Percentiles rank a stretch among this genome's conserved stretches.
phyloP scores from a whole-genome alignment of 35 echinoderm and acorn worm species.

The Strongylocentrotus purpuratus region DNA sequence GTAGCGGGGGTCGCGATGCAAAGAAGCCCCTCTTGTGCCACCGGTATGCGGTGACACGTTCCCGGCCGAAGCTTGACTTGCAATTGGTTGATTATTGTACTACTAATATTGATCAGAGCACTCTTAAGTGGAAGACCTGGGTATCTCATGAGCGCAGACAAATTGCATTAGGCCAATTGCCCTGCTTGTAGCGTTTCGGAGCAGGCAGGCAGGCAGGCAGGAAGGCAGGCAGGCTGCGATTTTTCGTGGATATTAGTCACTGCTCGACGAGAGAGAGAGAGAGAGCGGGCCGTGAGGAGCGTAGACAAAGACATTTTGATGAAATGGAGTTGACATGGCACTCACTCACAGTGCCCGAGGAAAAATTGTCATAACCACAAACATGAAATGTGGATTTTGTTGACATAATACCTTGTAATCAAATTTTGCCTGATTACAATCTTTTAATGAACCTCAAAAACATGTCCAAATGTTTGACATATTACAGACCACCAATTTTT shows the following conservation, averaged over 20 bases:
- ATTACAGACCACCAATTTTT: no score
- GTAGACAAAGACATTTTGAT: background rate
- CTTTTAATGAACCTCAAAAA: background rate
- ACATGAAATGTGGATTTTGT: background rate
- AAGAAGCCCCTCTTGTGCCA: background rate
- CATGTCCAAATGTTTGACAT: background rate
- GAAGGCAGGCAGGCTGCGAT: background rate
- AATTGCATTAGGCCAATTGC: conserved; percentile 34
- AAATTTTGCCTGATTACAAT: background rate
- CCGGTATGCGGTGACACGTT: conserved; percentile 7
- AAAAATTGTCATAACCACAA: background rate
- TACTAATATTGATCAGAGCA: conserved; percentile 42
- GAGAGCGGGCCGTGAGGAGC: background rate
- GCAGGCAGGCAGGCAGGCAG: background rate
- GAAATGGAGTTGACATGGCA: background rate
- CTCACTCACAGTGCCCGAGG: background rate
- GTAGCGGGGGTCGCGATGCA: background rate
- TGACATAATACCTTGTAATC: background rate
- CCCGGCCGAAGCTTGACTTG: background rate
- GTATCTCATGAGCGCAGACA: background rate
- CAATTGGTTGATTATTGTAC: conserved; percentile 42
- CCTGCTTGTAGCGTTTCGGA: background rate
- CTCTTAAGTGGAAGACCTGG: background rate
- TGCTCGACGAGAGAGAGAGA: background rate
- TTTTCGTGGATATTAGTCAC: background rate